Percentiles rank a stretch among this genome's conserved stretches.
These are phyloP conservation scores for Drosophila neutralis DNA, from an alignment of 2,888 invertebrate genomes.

Conservation along the genomic window DNA sequence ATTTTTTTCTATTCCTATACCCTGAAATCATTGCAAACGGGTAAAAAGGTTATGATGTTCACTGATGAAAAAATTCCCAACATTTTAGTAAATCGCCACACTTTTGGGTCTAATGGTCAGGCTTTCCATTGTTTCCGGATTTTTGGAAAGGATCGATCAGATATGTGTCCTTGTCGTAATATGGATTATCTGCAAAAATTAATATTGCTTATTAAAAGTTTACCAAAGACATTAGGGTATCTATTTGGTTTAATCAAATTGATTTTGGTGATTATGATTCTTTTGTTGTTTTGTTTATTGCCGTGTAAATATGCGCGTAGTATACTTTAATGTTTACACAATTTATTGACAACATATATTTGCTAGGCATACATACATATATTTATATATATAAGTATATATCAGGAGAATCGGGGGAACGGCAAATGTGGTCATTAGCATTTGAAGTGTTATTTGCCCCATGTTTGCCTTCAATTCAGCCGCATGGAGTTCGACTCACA, in stretches of 20 bases:
- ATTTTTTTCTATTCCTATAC: neutral
- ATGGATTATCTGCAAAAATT: neutral
- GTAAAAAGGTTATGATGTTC: neutral
- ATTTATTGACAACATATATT: constrained; percentile 70
- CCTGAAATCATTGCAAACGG: neutral
- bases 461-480: constrained; percentile 69
- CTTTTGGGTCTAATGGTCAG: neutral
- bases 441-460: constrained; percentile 2
- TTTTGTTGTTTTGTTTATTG: constrained; percentile 69
- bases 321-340: constrained; percentile 66
- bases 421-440: constrained; percentile 10
- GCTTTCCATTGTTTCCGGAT: neutral
- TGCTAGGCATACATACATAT: constrained; percentile 31
- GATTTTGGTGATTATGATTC: constrained; percentile 66
- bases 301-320: constrained; percentile 62
- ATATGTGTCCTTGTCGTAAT: neutral
- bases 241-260: constrained; percentile 65
- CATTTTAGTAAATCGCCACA: neutral
- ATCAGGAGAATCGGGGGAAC: constrained; percentile 14
- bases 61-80: neutral
- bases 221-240: neutral
- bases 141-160: neutral
- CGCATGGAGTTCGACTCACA: constrained; percentile 3
- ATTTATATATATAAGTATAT: neutral
- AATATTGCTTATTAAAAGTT: neutral